phyloP scores from a whole-genome alignment of 2,797 vertebrate genomes.

The Pseudomugil tenellus region DNA sequence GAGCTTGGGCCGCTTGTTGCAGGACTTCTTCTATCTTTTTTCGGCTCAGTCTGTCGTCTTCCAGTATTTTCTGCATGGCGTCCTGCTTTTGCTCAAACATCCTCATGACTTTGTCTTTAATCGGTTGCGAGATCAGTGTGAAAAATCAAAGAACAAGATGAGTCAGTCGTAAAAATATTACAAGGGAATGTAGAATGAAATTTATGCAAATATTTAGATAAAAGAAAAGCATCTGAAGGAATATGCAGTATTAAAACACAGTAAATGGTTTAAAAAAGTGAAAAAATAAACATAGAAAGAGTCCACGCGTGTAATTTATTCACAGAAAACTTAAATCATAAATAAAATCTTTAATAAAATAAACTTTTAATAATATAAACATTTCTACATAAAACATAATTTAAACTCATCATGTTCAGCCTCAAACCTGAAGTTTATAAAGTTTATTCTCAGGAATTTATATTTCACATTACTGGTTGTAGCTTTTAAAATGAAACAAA shows the following conservation, averaged over 20 bases:
- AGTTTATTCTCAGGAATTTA: no score
- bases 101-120: slow-evolving; percentile 37
- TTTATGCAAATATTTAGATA: no score
- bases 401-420: no score
- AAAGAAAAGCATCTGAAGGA: no score
- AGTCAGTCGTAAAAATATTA: not conserved
- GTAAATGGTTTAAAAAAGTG: not conserved
- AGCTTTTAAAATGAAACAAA: not conserved
- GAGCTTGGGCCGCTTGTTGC: not conserved
- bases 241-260: not conserved
- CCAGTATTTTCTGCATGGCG: slow-evolving; percentile 45
- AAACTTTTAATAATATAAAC: no score
- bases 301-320: not conserved
- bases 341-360: no score
- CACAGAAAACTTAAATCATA: no score
- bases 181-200: no score
- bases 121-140: not conserved
- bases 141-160: not conserved
- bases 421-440: no score
- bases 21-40: slow-evolving; percentile 13
- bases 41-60: slow-evolving; percentile 13
- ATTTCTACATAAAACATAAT: no score
- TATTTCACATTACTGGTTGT: not conserved
- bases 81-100: slow-evolving; percentile 57
- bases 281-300: no score